These are phyloP conservation scores for Lophotriccus pileatus DNA, from an alignment of 2,797 vertebrate genomes.

Conservation along the genomic window DNA sequence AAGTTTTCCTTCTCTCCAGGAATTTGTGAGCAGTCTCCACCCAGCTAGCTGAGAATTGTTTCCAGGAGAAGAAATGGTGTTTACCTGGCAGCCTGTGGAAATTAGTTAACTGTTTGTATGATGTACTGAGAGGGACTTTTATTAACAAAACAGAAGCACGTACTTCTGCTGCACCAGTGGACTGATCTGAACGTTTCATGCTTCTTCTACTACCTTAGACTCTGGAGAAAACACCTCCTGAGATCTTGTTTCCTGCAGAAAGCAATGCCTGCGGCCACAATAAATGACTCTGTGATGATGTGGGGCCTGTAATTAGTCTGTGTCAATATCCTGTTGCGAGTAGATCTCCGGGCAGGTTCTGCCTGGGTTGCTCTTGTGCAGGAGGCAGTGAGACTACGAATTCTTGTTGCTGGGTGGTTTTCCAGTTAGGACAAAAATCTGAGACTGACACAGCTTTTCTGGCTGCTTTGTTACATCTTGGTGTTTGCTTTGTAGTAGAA, in stretches of 20 bases:
- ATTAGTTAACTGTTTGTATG: constrained; percentile 30
- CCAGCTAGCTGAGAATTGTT: constrained; percentile 36
- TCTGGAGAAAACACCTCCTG: not conserved
- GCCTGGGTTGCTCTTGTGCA: not conserved
- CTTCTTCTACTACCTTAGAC: not conserved
- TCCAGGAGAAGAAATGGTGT: not conserved
- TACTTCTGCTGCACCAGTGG: not conserved
- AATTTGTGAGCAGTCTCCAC: constrained; percentile 60
- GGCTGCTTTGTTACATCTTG: not conserved
- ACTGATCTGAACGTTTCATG: not conserved
- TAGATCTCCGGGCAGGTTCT: not conserved
- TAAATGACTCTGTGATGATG: constrained; percentile 41
- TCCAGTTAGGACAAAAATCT: not conserved
- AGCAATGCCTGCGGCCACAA: not conserved
- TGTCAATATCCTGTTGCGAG: constrained; percentile 16
- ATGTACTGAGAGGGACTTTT: not conserved
- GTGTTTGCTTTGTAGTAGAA: not conserved
- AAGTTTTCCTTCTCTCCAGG: constrained; percentile 51
- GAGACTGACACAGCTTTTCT: not conserved
- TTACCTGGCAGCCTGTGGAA: constrained; percentile 51
- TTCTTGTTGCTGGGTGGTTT: not conserved
- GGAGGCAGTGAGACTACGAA: fast-evolving
- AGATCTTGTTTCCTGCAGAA: constrained; percentile 33
- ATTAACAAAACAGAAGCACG: not conserved
- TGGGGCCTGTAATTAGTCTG: constrained; percentile 49